phyloP scores from a whole-genome alignment of 2,888 invertebrate genomes.

The Allolobophora icterica region DNA sequence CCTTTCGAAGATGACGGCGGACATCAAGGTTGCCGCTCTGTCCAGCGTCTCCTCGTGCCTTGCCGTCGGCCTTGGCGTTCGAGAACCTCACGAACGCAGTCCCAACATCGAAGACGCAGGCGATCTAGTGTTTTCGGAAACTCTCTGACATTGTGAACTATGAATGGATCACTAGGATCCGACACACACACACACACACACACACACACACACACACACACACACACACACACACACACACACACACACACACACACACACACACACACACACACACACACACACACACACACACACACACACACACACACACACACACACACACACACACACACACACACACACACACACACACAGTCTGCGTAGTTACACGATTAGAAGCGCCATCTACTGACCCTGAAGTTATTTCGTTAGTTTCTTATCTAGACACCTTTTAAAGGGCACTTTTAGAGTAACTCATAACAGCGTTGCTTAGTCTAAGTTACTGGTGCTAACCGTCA shows the following conservation, averaged over 20 bases:
- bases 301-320: too few relatives aligned
- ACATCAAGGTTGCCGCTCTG: neutral
- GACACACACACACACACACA: too few relatives aligned
- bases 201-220: too few relatives aligned
- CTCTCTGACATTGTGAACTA: neutral
- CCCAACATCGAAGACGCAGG: neutral
- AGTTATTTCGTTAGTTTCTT: neutral
- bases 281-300: too few relatives aligned
- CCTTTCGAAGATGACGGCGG: neutral
- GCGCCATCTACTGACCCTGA: neutral
- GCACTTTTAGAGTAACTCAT: too few relatives aligned
- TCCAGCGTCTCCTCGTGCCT: neutral
- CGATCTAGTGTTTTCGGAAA: neutral
- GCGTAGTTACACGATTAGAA: neutral
- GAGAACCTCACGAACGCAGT: slow-evolving; percentile 1
- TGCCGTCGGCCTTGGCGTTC: neutral
- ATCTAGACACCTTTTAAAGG: neutral
- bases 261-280: too few relatives aligned
- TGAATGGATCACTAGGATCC: neutral
- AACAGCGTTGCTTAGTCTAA: neutral
- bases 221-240: too few relatives aligned
- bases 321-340: too few relatives aligned
- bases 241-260: too few relatives aligned
- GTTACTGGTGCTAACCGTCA: neutral
- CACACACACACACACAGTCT: neutral